These are phyloP conservation scores for Drosophila trapezifrons DNA, from an alignment of 1,140 invertebrate species.

Conservation along the genomic window DNA sequence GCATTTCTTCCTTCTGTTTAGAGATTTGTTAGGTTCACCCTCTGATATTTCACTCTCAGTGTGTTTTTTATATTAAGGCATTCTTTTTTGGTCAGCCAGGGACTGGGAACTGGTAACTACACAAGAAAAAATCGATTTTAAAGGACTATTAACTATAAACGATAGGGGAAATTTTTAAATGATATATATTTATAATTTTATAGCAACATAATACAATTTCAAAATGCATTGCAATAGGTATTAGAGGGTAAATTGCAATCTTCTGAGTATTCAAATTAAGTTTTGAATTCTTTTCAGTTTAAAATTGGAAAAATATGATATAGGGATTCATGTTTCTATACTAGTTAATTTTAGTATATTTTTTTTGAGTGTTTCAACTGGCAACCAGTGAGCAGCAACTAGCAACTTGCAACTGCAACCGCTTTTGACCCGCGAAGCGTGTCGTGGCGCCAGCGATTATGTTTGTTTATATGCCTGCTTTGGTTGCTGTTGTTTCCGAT, in stretches of 20 bases:
- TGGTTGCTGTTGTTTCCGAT: slow-evolving; percentile 53
- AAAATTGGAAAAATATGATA: no score
- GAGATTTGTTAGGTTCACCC: slow-evolving; percentile 36
- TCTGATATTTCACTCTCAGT: slow-evolving; percentile 37
- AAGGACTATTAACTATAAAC: not conserved
- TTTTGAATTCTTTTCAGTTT: no score
- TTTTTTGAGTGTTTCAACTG: not conserved
- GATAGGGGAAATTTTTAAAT: not conserved
- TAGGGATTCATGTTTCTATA: no score
- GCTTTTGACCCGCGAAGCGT: slow-evolving; percentile 81
- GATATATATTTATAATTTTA: not conserved
- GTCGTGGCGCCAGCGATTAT: slow-evolving; percentile 82
- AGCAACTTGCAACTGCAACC: slow-evolving; percentile 72
- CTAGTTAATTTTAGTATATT: not conserved
- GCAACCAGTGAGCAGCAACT: slow-evolving; percentile 27
- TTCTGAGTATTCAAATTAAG: no score
- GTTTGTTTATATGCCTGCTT: slow-evolving; percentile 78
- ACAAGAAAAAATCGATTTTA: not conserved
- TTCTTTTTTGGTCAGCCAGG: slow-evolving; percentile 41
- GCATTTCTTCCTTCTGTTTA: slow-evolving; percentile 37
- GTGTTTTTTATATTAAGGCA: slow-evolving; percentile 16
- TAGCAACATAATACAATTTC: no score
- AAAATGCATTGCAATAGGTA: no score
- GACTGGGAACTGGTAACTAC: slow-evolving; percentile 2
- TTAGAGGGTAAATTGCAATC: no score